Conservation (phyloP, 2,797 vertebrate species). For the Garrulus glandarius region DNA sequence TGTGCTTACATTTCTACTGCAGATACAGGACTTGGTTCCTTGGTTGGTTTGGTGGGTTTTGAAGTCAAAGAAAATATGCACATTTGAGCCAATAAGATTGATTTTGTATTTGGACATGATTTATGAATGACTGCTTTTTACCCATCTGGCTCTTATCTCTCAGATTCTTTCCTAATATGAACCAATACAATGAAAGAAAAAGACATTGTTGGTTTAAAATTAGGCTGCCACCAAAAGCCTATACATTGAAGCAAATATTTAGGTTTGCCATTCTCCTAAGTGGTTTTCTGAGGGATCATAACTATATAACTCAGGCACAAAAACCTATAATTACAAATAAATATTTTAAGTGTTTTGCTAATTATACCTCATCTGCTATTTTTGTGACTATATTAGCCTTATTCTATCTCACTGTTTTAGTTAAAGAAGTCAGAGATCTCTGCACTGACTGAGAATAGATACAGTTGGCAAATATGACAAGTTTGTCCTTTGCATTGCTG, state of each 20-base stretch:
- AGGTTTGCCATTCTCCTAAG: background rate
- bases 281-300: background rate
- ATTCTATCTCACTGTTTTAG: background rate
- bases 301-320: background rate
- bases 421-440: background rate
- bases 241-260: background rate
- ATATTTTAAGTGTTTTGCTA: background rate
- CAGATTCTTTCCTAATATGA: background rate
- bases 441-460: background rate
- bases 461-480: background rate
- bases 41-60: background rate
- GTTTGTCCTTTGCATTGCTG: background rate
- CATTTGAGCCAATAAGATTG: rapidly evolving
- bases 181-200: background rate
- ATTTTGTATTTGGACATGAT: background rate
- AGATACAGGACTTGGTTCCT: background rate
- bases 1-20: background rate
- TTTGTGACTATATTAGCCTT: background rate
- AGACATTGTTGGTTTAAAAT: background rate
- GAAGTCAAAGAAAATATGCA: background rate
- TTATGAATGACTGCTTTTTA: background rate
- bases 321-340: background rate
- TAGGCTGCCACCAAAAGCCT: background rate
- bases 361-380: background rate
- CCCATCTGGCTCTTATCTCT: background rate